Conservation (phyloP, 2,888 invertebrate genomes). For the Urechis unicinctus region DNA sequence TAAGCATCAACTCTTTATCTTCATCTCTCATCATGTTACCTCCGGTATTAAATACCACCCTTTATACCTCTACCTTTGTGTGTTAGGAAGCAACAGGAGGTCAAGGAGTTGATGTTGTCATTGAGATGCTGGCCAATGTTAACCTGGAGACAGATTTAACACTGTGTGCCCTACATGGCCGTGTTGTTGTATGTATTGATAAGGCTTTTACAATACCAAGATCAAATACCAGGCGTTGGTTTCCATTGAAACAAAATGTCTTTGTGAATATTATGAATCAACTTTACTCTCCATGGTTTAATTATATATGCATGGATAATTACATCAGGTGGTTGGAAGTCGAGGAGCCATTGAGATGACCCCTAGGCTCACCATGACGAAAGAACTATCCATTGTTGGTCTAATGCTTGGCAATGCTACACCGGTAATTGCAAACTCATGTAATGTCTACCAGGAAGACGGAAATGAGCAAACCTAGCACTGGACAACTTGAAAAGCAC, state of each 20-base stretch:
- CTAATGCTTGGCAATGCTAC: slow-evolving; percentile 4
- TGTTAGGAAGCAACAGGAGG: slow-evolving; percentile 35
- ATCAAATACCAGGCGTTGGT: no score
- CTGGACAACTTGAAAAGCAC: no score
- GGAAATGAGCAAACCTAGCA: no score
- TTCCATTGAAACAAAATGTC: no score
- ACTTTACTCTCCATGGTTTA: no score
- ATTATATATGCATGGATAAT: not conserved
- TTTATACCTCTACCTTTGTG: no score
- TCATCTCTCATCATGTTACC: no score
- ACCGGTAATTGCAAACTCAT: not conserved
- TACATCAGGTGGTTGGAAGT: slow-evolving; percentile 49
- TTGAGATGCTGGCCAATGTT: slow-evolving; percentile 58
- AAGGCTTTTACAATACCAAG: not conserved
- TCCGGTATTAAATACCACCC: no score
- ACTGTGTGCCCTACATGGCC: slow-evolving; percentile 47
- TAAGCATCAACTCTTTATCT: no score
- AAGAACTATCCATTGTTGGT: slow-evolving; percentile 12
- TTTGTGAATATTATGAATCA: no score
- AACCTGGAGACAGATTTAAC: slow-evolving; percentile 55
- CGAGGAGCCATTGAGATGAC: slow-evolving; percentile 44
- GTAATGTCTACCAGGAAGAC: not conserved
- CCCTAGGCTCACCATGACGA: slow-evolving; percentile 13
- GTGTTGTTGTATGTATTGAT: slow-evolving; percentile 48
- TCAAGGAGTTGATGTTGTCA: slow-evolving; percentile 54